Conservation (phyloP, 2,797 vertebrate species). For the Sebastes goodei region DNA sequence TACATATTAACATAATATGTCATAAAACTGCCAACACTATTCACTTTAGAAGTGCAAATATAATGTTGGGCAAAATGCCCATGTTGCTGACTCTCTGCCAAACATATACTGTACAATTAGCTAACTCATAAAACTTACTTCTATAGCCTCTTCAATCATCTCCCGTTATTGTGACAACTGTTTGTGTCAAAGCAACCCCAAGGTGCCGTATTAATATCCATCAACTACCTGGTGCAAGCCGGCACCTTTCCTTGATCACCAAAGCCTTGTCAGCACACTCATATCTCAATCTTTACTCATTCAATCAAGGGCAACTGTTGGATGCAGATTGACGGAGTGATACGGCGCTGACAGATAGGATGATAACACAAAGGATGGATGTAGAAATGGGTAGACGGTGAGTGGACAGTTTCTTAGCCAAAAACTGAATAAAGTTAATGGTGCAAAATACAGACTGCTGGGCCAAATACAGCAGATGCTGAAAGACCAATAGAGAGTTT, state of each 20-base stretch:
- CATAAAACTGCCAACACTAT: neutral
- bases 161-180: neutral
- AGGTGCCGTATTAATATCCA: slow-evolving; percentile 19
- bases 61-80: neutral
- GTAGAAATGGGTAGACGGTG: neutral
- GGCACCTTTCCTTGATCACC: slow-evolving; percentile 22
- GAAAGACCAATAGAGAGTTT: neutral
- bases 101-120: neutral
- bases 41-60: neutral
- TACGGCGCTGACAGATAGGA: neutral
- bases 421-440: neutral
- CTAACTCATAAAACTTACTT: neutral
- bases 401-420: neutral
- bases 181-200: slow-evolving; percentile 16
- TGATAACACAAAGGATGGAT: neutral
- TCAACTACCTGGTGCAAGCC: slow-evolving; percentile 16
- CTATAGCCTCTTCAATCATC: neutral
- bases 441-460: neutral
- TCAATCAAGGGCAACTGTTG: slow-evolving; percentile 6
- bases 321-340: slow-evolving; percentile 1
- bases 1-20: neutral
- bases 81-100: neutral
- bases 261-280: slow-evolving; percentile 29
- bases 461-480: neutral
- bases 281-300: slow-evolving; percentile 20